Percentiles rank a stretch among this genome's conserved stretches.
Evolutionary conservation across 2,113 vertebrate genomes (phyloP).

Genomic region (Pluvianellus socialis): DNA sequence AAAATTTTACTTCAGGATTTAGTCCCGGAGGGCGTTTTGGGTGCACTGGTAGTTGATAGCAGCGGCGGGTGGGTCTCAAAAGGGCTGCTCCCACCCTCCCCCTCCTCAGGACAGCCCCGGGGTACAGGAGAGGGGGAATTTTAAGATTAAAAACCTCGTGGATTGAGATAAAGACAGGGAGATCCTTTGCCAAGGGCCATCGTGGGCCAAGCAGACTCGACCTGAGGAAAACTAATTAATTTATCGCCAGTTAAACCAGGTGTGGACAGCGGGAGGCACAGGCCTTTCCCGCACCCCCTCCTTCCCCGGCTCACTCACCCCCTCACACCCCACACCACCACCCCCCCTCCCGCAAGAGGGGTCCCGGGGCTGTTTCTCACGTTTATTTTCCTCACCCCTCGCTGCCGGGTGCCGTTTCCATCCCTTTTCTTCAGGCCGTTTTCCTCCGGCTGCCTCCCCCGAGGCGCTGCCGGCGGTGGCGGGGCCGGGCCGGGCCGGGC

Average conservation of each 20-base stretch:
- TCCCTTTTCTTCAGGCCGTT: too few species aligned
- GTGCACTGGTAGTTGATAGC: not conserved
- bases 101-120: not conserved
- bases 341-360: not conserved
- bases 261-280: not conserved
- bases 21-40: not conserved
- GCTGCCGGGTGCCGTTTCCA: fast-evolving
- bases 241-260: not conserved
- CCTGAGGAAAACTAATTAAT: not conserved
- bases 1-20: not conserved
- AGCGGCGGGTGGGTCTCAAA: fast-evolving
- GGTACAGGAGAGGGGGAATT: not conserved
- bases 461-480: fast-evolving
- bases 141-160: not conserved
- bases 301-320: fast-evolving
- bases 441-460: fast-evolving
- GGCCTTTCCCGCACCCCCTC: fast-evolving
- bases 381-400: fast-evolving
- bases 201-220: not conserved
- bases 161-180: not conserved
- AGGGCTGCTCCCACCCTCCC: not conserved
- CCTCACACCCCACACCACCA: not conserved
- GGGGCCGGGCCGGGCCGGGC: too few species aligned
- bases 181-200: not conserved
- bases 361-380: not conserved